Base-by-base conservation (phyloP, 2,113 vertebrate species). In the Gymnocephalus cernua region DNA sequence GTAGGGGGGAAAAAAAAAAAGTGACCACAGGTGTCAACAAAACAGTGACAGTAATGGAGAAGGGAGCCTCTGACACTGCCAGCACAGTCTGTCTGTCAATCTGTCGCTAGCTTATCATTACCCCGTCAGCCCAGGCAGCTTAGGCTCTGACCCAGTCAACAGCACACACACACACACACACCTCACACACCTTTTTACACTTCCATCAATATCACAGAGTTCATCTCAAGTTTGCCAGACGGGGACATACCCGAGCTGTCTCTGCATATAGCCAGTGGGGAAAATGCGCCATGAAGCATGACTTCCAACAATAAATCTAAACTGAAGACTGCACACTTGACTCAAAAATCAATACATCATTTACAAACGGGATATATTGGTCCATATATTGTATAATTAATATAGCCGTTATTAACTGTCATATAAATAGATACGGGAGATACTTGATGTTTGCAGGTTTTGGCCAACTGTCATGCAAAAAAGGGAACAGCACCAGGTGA, bases 151-250 rank as follows among this genome's bases (percentile, higher is more conserved):
- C 80, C 76, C 67, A 58, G 57, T 59, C 83, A 74, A 0, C 45
- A 19, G 11, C 57, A 8, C 57, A n/a, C 56, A 47, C 74, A 4
- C 53, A n/a, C 32, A 25, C 63, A 64, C 71, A 65, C 54, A 12
- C 48, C 21, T 14, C 69, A 59, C 48, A 72, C 51, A 65, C 54
- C 18, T 72, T 47, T 25, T 47, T 25, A 67, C 25, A 38, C 73
- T 19, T 69, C 70, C 69, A 73, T 84, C 68, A 74, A n/a, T 75
- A 57, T 83, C 45, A 6, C 68, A 83, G 74, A 70, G 89, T 91
- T 92, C 91, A 91, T 50, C 85, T 80, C 7, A 19, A 86, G 82
- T 87, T 88, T 89, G 89, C 90, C 81, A 86, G 87, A 87, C 58
- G 15, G 59, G 29, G 82, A 90, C 85, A 74, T 70, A 79, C 75